Evolutionary conservation across 2,888 invertebrate genomes (phyloP), one percentile per base, ranked within the genome.

Genomic region (Electrophaes corylata): DNA sequence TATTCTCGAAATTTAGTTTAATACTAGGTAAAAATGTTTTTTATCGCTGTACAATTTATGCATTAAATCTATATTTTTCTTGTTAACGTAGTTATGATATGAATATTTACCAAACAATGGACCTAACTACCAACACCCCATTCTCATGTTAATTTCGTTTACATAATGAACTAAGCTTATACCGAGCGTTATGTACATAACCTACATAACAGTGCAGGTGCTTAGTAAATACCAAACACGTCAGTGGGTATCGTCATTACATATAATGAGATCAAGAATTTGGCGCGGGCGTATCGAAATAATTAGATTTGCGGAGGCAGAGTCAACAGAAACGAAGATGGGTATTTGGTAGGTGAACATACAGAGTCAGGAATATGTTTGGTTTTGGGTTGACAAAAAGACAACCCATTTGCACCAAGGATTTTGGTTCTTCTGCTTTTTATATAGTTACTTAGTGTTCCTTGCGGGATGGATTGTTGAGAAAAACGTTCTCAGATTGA

Each of bases 221-320:
- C 37, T 16, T 29, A 31, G 41, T 39, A 54, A 59, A 54, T 54
- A 43, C 39, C 29, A 19, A 11, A 53, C 35, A 50, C 50, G 43
- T 31, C 43, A 44, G 43, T 31, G 35, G 35, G 48, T 56, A 47
- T 56, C 43, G 46, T 58, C 57, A 43, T 58, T 47, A 57, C 19
- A 20, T 35, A 33, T 61, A 63, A 66, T 55, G 50, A 66, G 60
- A 62, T 62, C 48, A 62, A 40, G 51, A 60, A 57, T 61, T 60
- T 51, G 44, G 52, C 44, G 50, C 19, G 40, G 53, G 44, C 52
- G 50, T 39, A 56, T 46, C 53, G 35, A 16, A 52, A 60, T 66
- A 57, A 62, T 60, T 59, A 41, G 45, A 31, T 50, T 52, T 55
- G 48, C 44, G 55, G 52, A 45, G 40, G 44, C 41, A 40, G 35